Evolutionary conservation across 2,113 vertebrate species (phyloP), one percentile per base, ranked within the genome.

Genomic region (Sander vitreus): DNA sequence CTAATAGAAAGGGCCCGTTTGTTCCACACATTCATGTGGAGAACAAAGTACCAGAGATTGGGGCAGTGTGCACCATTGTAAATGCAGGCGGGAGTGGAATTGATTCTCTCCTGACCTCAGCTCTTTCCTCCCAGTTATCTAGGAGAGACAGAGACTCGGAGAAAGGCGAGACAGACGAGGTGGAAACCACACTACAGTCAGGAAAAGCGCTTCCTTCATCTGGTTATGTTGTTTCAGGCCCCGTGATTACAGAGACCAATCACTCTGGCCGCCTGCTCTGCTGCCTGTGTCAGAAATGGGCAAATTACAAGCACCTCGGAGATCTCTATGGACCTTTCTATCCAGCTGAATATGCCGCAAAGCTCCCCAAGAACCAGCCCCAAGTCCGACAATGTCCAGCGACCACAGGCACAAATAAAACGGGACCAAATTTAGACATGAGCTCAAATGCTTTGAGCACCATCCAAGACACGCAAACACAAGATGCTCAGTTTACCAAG

Each of bases 311-410:
- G 86, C 97, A 99, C 91, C 97, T 99, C 75, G 98, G 98, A 47
- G 98, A 99, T 93, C 97, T 99, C 73, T 99, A 98, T 65, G 98
- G 98, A 85, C 98, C 98, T 59, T 99, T 97, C 94, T 99, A 99
- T 88, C 98, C 97, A 62, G 97, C 98, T 80, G 97, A 99, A 92
- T 99, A 99, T 1, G 97, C 96, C 62, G 95, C 97, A 84, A 98
- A 96, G 65, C 96, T 99, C 76, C 97, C 97, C 81, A 99, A 99
- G 92, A 99, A 99, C 84, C 97, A 96, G 0, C 97, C 97, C 71
- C 97, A 97, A 84, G 80, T 94, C 73, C 84, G 93, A 74, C 94
- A 95, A 72, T 89, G 89, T 87, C 91, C 91, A 36, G 73, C 91
- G 21, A 66, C 85, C 45, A 47, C 89, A 50, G 93, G 87, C 71